A percentile compares a stretch with the other conserved stretches of the same genome.
Evolutionary conservation across 2,797 vertebrate species (phyloP).

Genomic region (Myiothlypis coronata): DNA sequence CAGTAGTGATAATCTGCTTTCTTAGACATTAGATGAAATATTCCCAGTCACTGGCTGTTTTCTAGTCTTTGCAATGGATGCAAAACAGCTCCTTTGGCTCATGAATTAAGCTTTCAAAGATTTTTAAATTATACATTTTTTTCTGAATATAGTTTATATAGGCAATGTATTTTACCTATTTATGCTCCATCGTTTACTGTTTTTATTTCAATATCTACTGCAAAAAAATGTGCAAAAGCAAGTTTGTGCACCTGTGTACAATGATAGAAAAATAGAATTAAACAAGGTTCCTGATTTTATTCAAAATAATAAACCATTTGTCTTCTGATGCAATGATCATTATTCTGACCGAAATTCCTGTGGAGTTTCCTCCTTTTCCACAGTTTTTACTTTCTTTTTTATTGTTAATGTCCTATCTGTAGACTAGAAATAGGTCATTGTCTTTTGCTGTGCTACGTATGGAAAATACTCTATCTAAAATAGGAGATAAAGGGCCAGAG

Average conservation of each 20-base stretch:
- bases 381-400: neutral
- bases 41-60: rapidly evolving
- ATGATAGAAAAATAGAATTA: neutral
- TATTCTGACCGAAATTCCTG: neutral
- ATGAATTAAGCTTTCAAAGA: neutral
- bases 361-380: neutral
- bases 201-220: neutral
- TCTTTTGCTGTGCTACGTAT: neutral
- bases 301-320: neutral
- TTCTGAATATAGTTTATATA: neutral
- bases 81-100: neutral
- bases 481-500: neutral
- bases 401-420: neutral
- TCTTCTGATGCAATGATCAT: neutral
- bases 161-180: neutral
- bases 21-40: neutral
- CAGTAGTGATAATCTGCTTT: neutral
- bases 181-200: neutral
- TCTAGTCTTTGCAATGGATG: neutral
- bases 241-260: neutral
- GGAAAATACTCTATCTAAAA: neutral
- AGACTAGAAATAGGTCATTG: neutral
- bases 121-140: neutral
- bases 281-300: neutral
- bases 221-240: neutral